A percentile compares a stretch with the other conserved stretches of the same genome.
These are phyloP conservation scores for Apamea sordens DNA, from an alignment of 2,888 invertebrate species.

Conservation along the genomic window DNA sequence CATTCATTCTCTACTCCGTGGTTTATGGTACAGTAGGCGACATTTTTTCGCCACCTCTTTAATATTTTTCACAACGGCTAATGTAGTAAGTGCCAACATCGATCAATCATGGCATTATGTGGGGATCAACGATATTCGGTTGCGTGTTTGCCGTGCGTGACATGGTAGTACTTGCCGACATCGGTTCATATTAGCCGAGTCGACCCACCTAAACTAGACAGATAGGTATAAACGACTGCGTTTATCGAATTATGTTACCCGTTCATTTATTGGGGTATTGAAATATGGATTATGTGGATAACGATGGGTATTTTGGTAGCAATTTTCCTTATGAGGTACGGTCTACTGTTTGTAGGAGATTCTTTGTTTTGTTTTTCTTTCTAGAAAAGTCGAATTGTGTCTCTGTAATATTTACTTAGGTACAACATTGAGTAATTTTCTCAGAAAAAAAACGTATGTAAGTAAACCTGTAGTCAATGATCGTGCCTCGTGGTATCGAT, in stretches of 20 bases:
- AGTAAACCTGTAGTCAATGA: slow-evolving; percentile 11
- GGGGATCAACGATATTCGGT: slow-evolving; percentile 79
- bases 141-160: slow-evolving; percentile 81
- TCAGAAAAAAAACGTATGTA: background rate
- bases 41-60: slow-evolving; percentile 65
- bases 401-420: slow-evolving; percentile 8
- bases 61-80: slow-evolving; percentile 74
- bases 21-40: slow-evolving; percentile 44
- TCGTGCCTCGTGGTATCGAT: background rate
- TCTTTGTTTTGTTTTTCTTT: slow-evolving; percentile 5
- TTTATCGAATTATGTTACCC: slow-evolving; percentile 65
- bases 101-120: slow-evolving; percentile 85
- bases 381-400: background rate
- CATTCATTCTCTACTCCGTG: slow-evolving; percentile 28
- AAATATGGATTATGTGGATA: slow-evolving; percentile 54
- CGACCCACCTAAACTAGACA: slow-evolving; percentile 64
- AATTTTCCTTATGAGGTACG: slow-evolving; percentile 27
- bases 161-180: slow-evolving; percentile 76
- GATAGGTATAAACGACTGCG: slow-evolving; percentile 59
- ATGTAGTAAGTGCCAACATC: slow-evolving; percentile 83
- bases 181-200: slow-evolving; percentile 73
- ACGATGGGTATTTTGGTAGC: slow-evolving; percentile 24
- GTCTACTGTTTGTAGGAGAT: background rate
- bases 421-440: background rate
- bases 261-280: slow-evolving; percentile 61